A percentile compares a stretch with the other conserved stretches of the same genome.
Evolutionary conservation across 2,888 invertebrate species (phyloP).

Genomic region (Erebia aethiops): DNA sequence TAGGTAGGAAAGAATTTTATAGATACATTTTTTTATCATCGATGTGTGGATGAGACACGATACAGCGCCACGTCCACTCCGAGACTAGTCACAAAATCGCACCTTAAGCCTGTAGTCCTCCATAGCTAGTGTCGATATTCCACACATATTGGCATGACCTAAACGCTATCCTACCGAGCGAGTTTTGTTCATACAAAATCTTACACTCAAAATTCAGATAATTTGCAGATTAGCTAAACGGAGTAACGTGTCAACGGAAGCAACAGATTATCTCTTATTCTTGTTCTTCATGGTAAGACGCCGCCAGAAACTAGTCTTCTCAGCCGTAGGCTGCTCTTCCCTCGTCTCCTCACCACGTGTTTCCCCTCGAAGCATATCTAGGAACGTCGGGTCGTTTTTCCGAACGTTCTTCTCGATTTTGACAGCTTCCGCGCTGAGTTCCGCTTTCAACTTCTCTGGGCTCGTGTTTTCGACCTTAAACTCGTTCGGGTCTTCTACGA

Average conservation of each 20-base stretch:
- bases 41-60: no score
- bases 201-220: neutral
- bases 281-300: conserved; percentile 87
- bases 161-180: neutral
- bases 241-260: conserved; percentile 54
- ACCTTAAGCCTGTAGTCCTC: no score
- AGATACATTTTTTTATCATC: no score
- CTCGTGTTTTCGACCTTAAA: conserved; percentile 87
- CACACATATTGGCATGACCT: neutral
- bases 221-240: conserved; percentile 41
- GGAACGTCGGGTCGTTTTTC: conserved; percentile 84
- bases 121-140: no score
- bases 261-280: conserved; percentile 83
- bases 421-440: conserved; percentile 86
- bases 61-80: no score
- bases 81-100: neutral
- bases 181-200: neutral
- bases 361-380: conserved; percentile 87
- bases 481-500: conserved; percentile 88
- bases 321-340: conserved; percentile 77
- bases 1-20: no score
- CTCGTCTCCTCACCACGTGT: conserved; percentile 72
- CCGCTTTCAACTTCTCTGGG: conserved; percentile 86
- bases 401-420: conserved; percentile 83
- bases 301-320: conserved; percentile 87